These are phyloP conservation scores for Neodiprion fabricii DNA, from an alignment of 1,140 invertebrate species.

Conservation along the genomic window DNA sequence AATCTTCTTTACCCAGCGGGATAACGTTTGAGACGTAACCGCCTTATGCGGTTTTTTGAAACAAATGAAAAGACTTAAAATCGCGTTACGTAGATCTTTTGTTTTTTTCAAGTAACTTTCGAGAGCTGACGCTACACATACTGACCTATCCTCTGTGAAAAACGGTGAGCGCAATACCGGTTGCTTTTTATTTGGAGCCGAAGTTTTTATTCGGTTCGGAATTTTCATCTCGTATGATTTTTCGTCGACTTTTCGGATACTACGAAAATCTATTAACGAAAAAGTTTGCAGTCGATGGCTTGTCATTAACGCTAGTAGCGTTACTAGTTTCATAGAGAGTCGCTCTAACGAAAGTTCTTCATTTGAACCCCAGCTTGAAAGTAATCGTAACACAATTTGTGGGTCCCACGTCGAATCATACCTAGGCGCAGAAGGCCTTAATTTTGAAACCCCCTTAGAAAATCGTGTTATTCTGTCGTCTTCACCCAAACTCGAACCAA, in stretches of 20 bases:
- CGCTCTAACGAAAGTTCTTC: slow-evolving; percentile 26
- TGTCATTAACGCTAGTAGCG: slow-evolving; percentile 33
- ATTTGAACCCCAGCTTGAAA: slow-evolving; percentile 19
- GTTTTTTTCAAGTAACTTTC: slow-evolving; percentile 12
- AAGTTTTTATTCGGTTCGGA: slow-evolving; percentile 22
- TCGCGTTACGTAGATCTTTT: neutral
- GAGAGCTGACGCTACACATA: slow-evolving; percentile 13
- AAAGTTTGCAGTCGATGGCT: slow-evolving; percentile 27
- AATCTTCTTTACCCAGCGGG: slow-evolving; percentile 8
- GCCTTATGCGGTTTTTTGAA: slow-evolving; percentile 19
- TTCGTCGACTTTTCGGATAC: slow-evolving; percentile 7
- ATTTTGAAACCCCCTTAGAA: slow-evolving; percentile 32
- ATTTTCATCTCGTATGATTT: slow-evolving; percentile 22
- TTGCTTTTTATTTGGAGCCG: slow-evolving; percentile 12
- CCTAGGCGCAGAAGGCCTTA: slow-evolving; percentile 28
- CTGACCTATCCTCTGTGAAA: neutral
- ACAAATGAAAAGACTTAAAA: slow-evolving; percentile 9
- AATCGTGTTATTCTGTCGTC: slow-evolving; percentile 32
- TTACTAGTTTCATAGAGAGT: slow-evolving; percentile 30
- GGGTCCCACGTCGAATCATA: slow-evolving; percentile 40
- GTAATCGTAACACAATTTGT: slow-evolving; percentile 28
- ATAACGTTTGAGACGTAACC: slow-evolving; percentile 8
- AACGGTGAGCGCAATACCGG: slow-evolving; percentile 21
- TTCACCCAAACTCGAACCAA: slow-evolving; percentile 12
- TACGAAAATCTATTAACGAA: slow-evolving; percentile 15